Evolutionary conservation across 2,888 invertebrate genomes (phyloP).

Genomic region (Apocheima hispidaria): DNA sequence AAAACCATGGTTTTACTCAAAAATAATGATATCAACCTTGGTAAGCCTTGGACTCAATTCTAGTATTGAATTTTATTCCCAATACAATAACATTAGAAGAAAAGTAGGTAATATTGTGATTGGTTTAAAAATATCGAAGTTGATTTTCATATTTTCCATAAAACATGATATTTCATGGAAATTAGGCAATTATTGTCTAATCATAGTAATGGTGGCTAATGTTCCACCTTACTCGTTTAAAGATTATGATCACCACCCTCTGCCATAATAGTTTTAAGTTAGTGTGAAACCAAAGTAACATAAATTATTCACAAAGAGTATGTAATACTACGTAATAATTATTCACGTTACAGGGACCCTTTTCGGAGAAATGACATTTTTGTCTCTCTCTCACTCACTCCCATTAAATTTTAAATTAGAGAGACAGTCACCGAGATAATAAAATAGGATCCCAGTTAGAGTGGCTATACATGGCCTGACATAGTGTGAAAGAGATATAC

Average conservation of each 20-base stretch:
- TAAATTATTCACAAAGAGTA: too few relatives aligned
- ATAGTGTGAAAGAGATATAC: too few relatives aligned
- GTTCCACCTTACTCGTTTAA: background rate
- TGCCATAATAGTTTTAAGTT: background rate
- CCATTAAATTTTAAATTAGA: too few relatives aligned
- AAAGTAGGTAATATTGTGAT: background rate
- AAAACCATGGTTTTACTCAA: background rate
- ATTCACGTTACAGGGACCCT: too few relatives aligned
- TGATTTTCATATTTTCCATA: background rate
- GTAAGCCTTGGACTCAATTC: background rate
- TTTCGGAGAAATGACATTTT: too few relatives aligned
- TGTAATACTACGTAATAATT: too few relatives aligned
- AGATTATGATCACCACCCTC: background rate
- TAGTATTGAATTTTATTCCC: background rate
- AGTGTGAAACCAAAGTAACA: background rate
- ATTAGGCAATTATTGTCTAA: slow-evolving; percentile 1
- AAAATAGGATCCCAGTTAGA: too few relatives aligned
- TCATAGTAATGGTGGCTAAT: background rate
- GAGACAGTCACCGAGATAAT: too few relatives aligned
- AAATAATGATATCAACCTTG: background rate
- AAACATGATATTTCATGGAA: background rate
- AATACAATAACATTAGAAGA: background rate
- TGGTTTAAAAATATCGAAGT: background rate
- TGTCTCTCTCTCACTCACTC: too few relatives aligned
- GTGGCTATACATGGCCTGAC: too few relatives aligned